Evolutionary conservation across 2,888 invertebrate genomes (phyloP), one percentile per base, ranked within the genome.

Genomic region (Halictus quadricinctus): DNA sequence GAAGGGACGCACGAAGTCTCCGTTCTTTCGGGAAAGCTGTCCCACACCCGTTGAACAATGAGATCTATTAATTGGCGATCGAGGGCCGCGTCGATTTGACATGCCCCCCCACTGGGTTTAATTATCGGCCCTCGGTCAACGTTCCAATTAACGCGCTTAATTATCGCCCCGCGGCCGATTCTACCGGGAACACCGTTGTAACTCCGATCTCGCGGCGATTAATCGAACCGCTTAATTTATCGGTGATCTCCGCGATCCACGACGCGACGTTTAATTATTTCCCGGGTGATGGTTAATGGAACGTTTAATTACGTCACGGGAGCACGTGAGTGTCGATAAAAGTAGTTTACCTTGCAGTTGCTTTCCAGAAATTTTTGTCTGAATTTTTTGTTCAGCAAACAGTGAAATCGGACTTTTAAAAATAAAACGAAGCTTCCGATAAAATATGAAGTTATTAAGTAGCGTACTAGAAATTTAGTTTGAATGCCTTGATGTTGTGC

Each of bases 71-170:
- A 88, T 88, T 76, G 85, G 54, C 79, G 60, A 82, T 80, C 74
- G 46, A n/a, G n/a, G 76, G 76, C 78, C 64, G 80, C 77, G 77
- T 72, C 79, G 73, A 81, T 85, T 83, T 79, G 78, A 78, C 80
- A 80, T 46, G 64, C 64, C 58, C 48, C 48, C 64, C 54, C 25
- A 41, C 69, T 58, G 70, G 43, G 46, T 76, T 87, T 85, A 86
- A 89, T 88, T 88, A 89, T 76, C 84, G 69, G 29, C 41, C 36
- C 29, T 72, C 74, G 78, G 77, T 84, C 82, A 83, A 86, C 78
- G 70, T 75, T 88, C 87, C 88, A 89, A 89, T 89, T 87, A 89
- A 88, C 80, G 58, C 76, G 81, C 50, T 86, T 88, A 86, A 89
- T 89, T 88, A 89, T 83, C 86, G 54, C 60, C 60, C 66, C 69